Evolutionary conservation across 2,888 invertebrate genomes (phyloP).

Genomic region (Iphiclides podalirius): DNA sequence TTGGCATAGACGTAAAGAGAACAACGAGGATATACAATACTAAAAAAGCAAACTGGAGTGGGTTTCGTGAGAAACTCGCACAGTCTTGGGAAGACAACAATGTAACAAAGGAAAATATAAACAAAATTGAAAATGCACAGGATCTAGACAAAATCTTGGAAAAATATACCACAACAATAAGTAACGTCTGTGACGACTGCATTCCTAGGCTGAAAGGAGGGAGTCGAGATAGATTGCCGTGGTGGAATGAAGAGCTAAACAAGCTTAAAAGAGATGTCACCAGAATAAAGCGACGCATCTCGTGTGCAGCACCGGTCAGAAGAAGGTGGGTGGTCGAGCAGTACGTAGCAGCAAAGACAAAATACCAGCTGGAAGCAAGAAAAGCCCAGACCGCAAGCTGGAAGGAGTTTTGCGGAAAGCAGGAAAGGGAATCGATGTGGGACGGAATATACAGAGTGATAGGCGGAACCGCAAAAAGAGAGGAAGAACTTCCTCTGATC

Average conservation of each 20-base stretch:
- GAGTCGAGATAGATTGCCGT: conserved; percentile 13
- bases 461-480: conserved; percentile 15
- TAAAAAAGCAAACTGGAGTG: neutral
- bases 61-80: neutral
- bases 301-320: conserved; percentile 23
- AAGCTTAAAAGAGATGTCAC: conserved; percentile 21
- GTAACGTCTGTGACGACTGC: neutral
- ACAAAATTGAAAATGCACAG: too few species aligned
- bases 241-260: conserved; percentile 21
- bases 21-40: neutral
- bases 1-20: neutral
- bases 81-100: neutral
- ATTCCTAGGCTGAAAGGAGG: too few species aligned
- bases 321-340: conserved; percentile 21
- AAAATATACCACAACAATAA: neutral
- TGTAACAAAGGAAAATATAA: neutral
- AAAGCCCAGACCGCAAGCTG: neutral
- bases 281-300: conserved; percentile 25
- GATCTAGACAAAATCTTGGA: too few species aligned
- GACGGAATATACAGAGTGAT: conserved; percentile 20
- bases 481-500: neutral
- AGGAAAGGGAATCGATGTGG: neutral
- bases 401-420: neutral
- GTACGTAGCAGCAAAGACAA: neutral
- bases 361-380: neutral